A percentile compares a stretch with the other conserved stretches of the same genome.
Conservation (phyloP, 2,113 vertebrate species). For the Pseudorectes ferrugineus region DNA sequence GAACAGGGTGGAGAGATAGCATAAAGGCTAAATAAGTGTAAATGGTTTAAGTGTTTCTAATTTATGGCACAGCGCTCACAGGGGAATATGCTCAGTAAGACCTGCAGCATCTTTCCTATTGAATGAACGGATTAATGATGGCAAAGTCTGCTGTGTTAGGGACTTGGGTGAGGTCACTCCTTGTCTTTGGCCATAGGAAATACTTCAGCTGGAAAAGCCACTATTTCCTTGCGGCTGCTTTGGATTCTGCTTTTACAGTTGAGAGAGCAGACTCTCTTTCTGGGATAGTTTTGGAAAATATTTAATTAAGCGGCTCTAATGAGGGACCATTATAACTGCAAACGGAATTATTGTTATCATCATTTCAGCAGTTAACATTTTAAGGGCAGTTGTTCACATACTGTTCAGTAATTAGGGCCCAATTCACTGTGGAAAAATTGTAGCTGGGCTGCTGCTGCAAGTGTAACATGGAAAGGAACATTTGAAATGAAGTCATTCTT, state of each 20-base stretch:
- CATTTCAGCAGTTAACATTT: slow-evolving; percentile 65
- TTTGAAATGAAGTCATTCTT: background rate
- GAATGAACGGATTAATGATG: background rate
- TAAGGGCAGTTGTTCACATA: slow-evolving; percentile 66
- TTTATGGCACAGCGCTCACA: background rate
- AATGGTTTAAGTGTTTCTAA: slow-evolving; percentile 29
- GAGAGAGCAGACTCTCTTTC: slow-evolving; percentile 24
- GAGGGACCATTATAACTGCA: slow-evolving; percentile 62
- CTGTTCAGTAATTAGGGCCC: slow-evolving; percentile 65
- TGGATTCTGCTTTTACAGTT: slow-evolving; percentile 30
- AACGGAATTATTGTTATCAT: slow-evolving; percentile 56
- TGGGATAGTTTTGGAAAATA: slow-evolving; percentile 63
- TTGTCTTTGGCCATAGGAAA: background rate
- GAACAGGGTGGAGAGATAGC: background rate
- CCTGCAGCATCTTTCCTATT: slow-evolving; percentile 2
- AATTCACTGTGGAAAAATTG: slow-evolving; percentile 38
- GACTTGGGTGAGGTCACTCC: background rate
- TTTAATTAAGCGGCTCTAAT: slow-evolving; percentile 72
- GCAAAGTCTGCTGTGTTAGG: background rate
- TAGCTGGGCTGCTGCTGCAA: background rate
- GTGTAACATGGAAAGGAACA: background rate
- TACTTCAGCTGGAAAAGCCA: slow-evolving; percentile 44
- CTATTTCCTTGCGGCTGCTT: slow-evolving; percentile 24
- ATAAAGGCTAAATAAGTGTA: slow-evolving; percentile 35
- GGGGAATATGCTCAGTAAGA: background rate